A percentile compares a stretch with the other conserved stretches of the same genome.
These are phyloP conservation scores for Hemaris fuciformis DNA, from an alignment of 2,888 invertebrate species.

Conservation along the genomic window DNA sequence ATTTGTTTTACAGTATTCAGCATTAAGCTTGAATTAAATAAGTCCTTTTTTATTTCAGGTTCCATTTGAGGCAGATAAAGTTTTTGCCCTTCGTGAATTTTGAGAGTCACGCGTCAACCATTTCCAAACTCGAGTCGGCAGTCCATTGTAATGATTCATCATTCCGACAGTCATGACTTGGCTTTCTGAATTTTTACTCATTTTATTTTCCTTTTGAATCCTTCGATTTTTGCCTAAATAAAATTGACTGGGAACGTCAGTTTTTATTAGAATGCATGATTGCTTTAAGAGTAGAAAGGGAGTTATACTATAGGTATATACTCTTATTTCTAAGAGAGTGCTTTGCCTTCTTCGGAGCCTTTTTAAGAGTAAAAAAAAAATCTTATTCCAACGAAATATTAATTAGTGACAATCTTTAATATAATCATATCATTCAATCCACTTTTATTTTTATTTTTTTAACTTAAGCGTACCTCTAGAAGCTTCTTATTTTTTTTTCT, in stretches of 20 bases:
- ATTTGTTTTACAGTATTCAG: background rate
- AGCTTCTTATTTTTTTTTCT: too few species aligned
- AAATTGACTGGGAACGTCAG: background rate
- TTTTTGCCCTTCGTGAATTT: background rate
- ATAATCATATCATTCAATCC: too few species aligned
- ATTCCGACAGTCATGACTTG: background rate
- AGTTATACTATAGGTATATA: too few species aligned
- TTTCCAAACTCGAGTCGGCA: background rate
- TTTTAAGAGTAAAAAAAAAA: too few species aligned
- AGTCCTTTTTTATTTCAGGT: background rate
- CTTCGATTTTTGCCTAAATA: background rate
- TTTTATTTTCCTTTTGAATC: background rate
- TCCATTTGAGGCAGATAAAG: background rate
- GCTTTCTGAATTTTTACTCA: background rate
- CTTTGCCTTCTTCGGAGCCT: too few species aligned
- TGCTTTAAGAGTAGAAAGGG: too few species aligned
- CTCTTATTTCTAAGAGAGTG: too few species aligned
- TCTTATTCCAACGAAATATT: too few species aligned
- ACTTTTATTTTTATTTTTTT: too few species aligned
- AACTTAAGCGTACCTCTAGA: too few species aligned
- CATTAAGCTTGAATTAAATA: background rate
- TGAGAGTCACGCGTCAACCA: conserved; percentile 7
- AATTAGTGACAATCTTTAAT: too few species aligned
- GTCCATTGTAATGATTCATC: background rate
- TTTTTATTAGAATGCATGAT: too few species aligned